Evolutionary conservation across 2,797 vertebrate genomes (phyloP).

Genomic region (Eulemur mongoz): DNA sequence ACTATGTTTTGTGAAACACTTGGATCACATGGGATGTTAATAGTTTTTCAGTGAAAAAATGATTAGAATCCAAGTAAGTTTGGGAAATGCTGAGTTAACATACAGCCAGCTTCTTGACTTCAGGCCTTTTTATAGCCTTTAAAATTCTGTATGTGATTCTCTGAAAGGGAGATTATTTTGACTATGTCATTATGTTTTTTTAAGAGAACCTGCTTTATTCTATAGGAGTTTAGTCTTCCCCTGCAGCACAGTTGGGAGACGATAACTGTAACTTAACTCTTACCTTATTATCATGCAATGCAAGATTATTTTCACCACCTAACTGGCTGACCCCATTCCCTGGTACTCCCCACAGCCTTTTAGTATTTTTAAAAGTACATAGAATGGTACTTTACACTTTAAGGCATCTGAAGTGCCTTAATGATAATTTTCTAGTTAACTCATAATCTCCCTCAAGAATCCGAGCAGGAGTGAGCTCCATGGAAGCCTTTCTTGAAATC

Average conservation of each 20-base stretch:
- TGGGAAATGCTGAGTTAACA: not conserved
- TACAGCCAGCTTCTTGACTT: not conserved
- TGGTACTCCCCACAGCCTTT: not conserved
- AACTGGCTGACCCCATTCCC: not conserved
- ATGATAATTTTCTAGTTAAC: not conserved
- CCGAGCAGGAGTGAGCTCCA: not conserved
- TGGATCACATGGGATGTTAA: not conserved
- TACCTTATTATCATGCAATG: not conserved
- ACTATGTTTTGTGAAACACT: conserved; percentile 22
- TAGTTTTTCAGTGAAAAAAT: not conserved
- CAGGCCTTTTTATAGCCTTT: not conserved
- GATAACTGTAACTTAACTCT: not conserved
- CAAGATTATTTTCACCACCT: not conserved
- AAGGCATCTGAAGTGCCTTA: not conserved
- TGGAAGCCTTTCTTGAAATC: not conserved
- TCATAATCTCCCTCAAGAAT: not conserved
- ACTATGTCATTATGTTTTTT: not conserved
- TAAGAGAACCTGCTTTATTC: not conserved
- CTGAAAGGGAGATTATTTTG: not conserved
- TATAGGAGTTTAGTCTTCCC: not conserved
- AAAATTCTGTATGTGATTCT: not conserved
- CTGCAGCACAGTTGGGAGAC: not conserved
- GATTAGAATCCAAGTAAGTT: not conserved
- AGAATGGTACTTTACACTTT: not conserved
- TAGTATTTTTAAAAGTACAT: not conserved